Evolutionary conservation across 2,113 vertebrate species (phyloP), one percentile per base, ranked within the genome.

Genomic region (Eudorcas thomsonii): DNA sequence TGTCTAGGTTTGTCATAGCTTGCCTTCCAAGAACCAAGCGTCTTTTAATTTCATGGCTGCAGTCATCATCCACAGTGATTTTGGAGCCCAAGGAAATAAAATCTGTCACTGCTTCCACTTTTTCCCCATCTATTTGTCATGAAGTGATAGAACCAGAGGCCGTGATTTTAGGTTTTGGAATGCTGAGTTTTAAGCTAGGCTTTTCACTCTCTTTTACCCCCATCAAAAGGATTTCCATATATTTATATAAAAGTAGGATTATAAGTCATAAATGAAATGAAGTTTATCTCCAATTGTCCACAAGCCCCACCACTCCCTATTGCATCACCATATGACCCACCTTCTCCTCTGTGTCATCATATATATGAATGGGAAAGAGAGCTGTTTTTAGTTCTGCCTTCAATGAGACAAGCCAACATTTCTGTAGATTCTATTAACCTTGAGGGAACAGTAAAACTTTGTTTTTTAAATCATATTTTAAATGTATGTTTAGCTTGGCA

Each of bases 271-370:
- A 64, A 17, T 94, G 54, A 39, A n/a, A 16, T 26, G 48, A 1
- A 3, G 1, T 17, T 94, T 50, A 43, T 43, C 60, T 88, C 21
- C 43, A 39, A 0, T 54, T 96, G 94, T 15, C 88, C 84, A n/a
- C n/a, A 88, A 78, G 81, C 48, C 26, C 9, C 33, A 36, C 50
- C 10, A 13, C 1, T 67, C 39, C 25, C n/a, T 87, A 6, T 25
- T 25, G 55, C 3, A 8, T 48, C 5, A 10, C 26, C 7, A 0
- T 11, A 36, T 10, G 71, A 5, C 26, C 26, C 85, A 21, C 3
- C 6, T n/a, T 60, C 33, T 62, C 4, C 26, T 62, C 7, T 21
- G 9, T 28, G 60, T 16, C 12, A 3, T 21, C n/a, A 3, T 30
- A 1, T 21, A 14, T 45, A 13, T 15, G 28, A 39, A 6, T 12